phyloP scores from a whole-genome alignment of 92 coral and sea anemone genomes.

The Nematostella vectensis region DNA sequence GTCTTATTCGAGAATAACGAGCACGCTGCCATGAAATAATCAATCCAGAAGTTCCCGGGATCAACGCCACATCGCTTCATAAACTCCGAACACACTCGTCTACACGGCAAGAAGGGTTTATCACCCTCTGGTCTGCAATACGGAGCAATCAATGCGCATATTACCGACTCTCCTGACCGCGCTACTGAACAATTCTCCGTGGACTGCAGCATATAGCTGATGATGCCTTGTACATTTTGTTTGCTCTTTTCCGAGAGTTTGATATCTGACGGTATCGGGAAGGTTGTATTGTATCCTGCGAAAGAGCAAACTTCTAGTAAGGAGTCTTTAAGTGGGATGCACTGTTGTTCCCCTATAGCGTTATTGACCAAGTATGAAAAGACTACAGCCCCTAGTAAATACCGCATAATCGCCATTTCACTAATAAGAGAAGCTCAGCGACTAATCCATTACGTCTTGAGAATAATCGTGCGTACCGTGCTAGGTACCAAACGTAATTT shows the following conservation, averaged over 20 bases:
- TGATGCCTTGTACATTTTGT: neutral
- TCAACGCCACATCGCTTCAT: constrained; percentile 40
- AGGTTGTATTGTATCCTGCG: constrained; percentile 27
- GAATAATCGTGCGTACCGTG: no score
- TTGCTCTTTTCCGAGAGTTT: neutral
- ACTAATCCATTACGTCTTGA: no score
- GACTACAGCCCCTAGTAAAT: no score
- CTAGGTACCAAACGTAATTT: no score
- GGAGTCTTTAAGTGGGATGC: constrained; percentile 5
- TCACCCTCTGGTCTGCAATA: constrained; percentile 23
- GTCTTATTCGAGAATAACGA: constrained; percentile 19
- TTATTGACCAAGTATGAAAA: no score
- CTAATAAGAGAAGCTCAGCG: no score
- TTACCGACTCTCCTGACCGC: constrained; percentile 19
- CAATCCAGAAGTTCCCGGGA: constrained; percentile 11
- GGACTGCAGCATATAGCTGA: neutral
- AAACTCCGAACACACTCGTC: constrained; percentile 62
- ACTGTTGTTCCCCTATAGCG: constrained; percentile 9
- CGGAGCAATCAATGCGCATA: constrained; percentile 33
- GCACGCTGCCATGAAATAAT: constrained; percentile 22
- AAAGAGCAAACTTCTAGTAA: constrained; percentile 4
- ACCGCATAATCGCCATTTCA: no score
- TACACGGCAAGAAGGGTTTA: constrained; percentile 53
- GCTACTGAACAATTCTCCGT: constrained; percentile 19
- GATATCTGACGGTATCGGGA: constrained; percentile 8